Evolutionary conservation across 2,797 vertebrate genomes (phyloP).

Genomic region (Odontamblyopus lacepedii): DNA sequence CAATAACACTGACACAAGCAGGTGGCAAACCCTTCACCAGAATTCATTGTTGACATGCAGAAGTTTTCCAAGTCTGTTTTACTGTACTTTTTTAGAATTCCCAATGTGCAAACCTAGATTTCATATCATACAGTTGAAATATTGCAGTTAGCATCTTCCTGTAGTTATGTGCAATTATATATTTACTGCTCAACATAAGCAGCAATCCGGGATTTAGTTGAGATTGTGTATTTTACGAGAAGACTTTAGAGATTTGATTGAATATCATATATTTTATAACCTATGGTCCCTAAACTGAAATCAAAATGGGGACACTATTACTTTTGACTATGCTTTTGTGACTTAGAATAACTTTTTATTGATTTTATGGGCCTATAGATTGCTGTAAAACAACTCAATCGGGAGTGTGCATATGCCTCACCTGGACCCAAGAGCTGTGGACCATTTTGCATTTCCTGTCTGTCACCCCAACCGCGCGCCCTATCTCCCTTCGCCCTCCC

Average conservation of each 20-base stretch:
- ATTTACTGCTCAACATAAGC: conserved; percentile 8
- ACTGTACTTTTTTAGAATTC: background rate
- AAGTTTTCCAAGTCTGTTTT: background rate
- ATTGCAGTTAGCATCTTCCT: background rate
- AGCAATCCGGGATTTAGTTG: background rate
- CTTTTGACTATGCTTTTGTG: background rate
- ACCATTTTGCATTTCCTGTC: conserved; percentile 60
- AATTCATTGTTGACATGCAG: background rate
- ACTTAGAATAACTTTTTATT: background rate
- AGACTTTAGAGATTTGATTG: conserved; percentile 14
- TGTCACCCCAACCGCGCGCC: conserved; percentile 42
- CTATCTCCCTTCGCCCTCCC: conserved; percentile 22
- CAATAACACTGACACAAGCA: too few relatives aligned
- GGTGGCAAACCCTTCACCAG: too few relatives aligned
- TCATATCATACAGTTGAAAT: background rate
- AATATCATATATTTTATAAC: conserved; percentile 4
- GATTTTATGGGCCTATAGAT: conserved; percentile 2
- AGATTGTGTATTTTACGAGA: conserved; percentile 8
- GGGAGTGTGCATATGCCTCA: conserved; percentile 11
- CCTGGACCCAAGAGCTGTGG: conserved; percentile 25
- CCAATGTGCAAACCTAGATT: background rate
- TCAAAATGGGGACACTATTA: conserved; percentile 8
- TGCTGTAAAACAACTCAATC: conserved; percentile 1
- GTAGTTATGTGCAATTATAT: conserved; percentile 5
- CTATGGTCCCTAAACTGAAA: conserved; percentile 6